Evolutionary conservation across 2,797 vertebrate species (phyloP).

Genomic region (Champsocephalus gunnari): DNA sequence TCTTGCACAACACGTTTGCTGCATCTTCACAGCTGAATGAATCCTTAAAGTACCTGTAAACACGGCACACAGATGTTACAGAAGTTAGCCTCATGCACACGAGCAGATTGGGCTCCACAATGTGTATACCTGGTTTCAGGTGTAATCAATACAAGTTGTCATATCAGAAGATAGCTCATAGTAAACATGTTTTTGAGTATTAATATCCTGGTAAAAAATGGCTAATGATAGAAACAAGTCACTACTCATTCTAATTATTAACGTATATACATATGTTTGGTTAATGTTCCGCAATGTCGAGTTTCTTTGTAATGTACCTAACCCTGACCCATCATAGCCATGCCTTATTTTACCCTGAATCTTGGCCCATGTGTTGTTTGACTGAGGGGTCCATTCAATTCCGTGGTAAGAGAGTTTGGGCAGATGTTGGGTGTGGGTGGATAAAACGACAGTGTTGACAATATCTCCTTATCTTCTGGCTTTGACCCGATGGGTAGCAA

Average conservation of each 20-base stretch:
- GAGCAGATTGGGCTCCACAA: slow-evolving; percentile 37
- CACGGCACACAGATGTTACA: slow-evolving; percentile 39
- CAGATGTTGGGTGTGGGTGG: slow-evolving; percentile 66
- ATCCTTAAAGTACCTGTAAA: slow-evolving; percentile 50
- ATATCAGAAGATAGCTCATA: no score
- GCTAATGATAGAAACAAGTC: no score
- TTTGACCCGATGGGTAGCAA: slow-evolving; percentile 75
- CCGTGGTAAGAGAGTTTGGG: slow-evolving; percentile 34
- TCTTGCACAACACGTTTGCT: slow-evolving; percentile 44
- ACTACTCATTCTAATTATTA: no score
- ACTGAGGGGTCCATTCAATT: slow-evolving; percentile 56
- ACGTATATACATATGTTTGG: no score
- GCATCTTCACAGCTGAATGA: slow-evolving; percentile 59
- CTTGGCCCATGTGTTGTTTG: slow-evolving; percentile 55
- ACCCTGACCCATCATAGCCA: slow-evolving; percentile 53
- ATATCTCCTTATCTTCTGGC: slow-evolving; percentile 75
- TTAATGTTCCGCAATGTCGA: no score
- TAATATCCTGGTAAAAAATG: no score
- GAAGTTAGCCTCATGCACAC: slow-evolving; percentile 17
- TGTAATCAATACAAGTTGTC: no score
- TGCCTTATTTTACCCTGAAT: slow-evolving; percentile 61
- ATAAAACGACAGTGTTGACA: slow-evolving; percentile 68
- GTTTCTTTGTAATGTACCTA: no score
- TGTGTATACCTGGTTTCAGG: no score
- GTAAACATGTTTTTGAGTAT: no score